Evolutionary conservation across 2,797 vertebrate genomes (phyloP), one percentile per base, ranked within the genome.

Genomic region (Pampus argenteus): DNA sequence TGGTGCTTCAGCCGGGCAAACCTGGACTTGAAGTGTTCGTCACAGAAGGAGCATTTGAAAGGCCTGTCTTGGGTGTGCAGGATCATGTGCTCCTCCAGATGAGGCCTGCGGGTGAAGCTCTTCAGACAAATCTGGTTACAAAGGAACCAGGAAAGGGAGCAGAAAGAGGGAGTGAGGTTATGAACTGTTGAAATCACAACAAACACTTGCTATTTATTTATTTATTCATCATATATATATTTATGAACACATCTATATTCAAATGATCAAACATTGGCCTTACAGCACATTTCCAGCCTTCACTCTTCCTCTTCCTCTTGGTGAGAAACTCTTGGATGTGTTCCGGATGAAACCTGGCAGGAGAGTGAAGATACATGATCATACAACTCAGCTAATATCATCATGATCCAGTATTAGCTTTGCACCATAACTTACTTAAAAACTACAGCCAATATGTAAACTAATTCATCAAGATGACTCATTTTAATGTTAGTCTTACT

Each of bases 71-170:
- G 98, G 70, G 96, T 97, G 90, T 99, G 98, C 47, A 99, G 94
- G 79, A 99, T 99, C 98, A 98, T 99, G 87, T 99, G 98, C 78
- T 99, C 98, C 81, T 99, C 96, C 81, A 99, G 92, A 65, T 99
- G 98, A 69, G 96, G 97, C 77, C 96, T 94, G 66, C 97, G 95
- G 55, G 96, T 98, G 90, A 99, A 99, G 49, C 95, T 97, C 85
- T 99, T 99, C 86, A 97, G 95, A 87, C 98, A 99, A 87, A 98
- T 95, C 98, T 99, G 88, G 69, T 87, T 78, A 0, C n/a, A n/a
- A n/a, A n/a, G 17, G 40, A 44, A 44, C 18, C 22, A 23, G 11
- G 17, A 56, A 31, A 4, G 25, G 44, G 20, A 36, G 14, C 40
- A 15, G 22, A 38, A 45, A 23, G 44, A 50, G 14, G 2, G 17